Conservation (phyloP, 2,797 vertebrate genomes). For the Hipposideros larvatus region DNA sequence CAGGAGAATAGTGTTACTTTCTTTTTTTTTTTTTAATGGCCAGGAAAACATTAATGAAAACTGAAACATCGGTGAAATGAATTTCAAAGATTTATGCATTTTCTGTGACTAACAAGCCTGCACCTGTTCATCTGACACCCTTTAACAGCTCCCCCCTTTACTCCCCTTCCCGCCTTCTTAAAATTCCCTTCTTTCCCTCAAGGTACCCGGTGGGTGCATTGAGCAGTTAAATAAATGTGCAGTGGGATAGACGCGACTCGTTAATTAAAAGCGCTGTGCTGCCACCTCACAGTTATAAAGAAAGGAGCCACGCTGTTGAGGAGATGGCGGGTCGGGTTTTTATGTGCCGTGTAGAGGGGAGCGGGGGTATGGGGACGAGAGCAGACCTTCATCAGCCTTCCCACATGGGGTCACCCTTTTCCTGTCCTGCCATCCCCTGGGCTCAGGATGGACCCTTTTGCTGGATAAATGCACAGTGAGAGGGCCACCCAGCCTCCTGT, state of each 20-base stretch:
- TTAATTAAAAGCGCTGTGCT: constrained; percentile 63
- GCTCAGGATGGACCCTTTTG: rapidly evolving
- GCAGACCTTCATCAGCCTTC: neutral
- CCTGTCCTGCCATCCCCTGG: rapidly evolving
- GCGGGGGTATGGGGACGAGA: rapidly evolving
- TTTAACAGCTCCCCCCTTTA: neutral
- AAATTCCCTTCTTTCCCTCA: constrained; percentile 48
- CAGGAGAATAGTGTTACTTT: neutral
- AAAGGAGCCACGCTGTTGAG: neutral
- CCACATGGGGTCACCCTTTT: neutral
- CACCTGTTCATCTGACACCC: constrained; percentile 63
- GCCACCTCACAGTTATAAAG: neutral
- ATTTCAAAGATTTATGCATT: constrained; percentile 68
- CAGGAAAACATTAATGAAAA: constrained; percentile 70
- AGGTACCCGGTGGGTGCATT: constrained; percentile 47
- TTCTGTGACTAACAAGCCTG: constrained; percentile 37
- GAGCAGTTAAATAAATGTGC: constrained; percentile 50
- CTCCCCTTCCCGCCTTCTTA: neutral
- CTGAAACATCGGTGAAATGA: constrained; percentile 69
- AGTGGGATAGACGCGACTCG: neutral
- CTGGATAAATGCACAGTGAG: neutral
- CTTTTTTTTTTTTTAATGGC: constrained; percentile 1
- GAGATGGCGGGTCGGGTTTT: neutral
- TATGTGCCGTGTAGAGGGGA: rapidly evolving
- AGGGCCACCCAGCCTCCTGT: rapidly evolving